Base-by-base conservation (phyloP, 2,888 invertebrate species). In the Drosophila algonquin region DNA sequence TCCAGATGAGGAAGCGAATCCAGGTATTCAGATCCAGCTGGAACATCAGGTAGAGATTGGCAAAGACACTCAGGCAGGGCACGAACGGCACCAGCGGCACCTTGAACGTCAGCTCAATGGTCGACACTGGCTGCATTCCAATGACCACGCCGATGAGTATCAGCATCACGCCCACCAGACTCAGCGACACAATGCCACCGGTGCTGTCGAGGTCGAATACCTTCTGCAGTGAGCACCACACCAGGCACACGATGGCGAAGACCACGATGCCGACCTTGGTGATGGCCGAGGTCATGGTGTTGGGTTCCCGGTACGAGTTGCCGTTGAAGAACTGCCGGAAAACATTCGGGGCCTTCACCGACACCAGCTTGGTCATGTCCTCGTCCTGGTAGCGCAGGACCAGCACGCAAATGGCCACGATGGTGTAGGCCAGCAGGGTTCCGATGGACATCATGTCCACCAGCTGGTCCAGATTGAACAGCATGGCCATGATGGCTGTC, bases 381-480 rank as follows among this genome's bases (percentile, higher is more conserved):
- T 91, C 90, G 58, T 92, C 90, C 72, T 92, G 91, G 53, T 94
- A 98, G 94, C 98, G 95, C 40, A 98, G 93, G 59, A 98, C 95
- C 9, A 98, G 94, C 2, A 98, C 97, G 83, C 97, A 97, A 64
- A 97, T 95, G 1, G 98, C 97, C 1, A 98, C 98, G 76, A 98
- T 97, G 2, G 97, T 97, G 91, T 98, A 98, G 0, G 98, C 98
- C 59, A 97, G 93, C 1, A 98, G 93, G 0, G 97, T 97, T 12
- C 97, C 97, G 81, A 98, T 98, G 9, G 98, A 98, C 97, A 98
- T 98, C 96, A 98, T 98, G 89, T 98, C 97, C 72, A 98, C 98
- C 64, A 98, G 93, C 90, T 98, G 98, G 72, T 97, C 95, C 70
- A 98, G 93, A 92, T 98, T 96, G 91, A 98, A 97, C n/a, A 98